A percentile compares a stretch with the other conserved stretches of the same genome.
phyloP scores from a whole-genome alignment of 2,113 vertebrate genomes.

The Pimephales promelas region DNA sequence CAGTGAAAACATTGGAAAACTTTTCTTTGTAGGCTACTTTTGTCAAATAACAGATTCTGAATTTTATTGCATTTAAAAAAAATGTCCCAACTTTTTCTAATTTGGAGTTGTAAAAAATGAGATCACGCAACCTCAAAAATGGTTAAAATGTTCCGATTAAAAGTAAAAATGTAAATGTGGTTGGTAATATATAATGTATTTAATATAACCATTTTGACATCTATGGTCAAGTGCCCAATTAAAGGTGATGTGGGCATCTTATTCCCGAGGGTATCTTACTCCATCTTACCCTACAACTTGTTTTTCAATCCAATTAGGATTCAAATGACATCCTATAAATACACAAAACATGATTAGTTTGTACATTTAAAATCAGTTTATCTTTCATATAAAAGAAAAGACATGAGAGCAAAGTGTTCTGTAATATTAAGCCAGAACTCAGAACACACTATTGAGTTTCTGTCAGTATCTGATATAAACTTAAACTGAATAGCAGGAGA shows the following conservation, averaged over 20 bases:
- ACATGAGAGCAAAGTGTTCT: not conserved
- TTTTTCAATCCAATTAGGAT: not conserved
- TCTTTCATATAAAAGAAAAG: slow-evolving; percentile 2
- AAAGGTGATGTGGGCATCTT: not conserved
- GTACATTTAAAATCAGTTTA: slow-evolving; percentile 1
- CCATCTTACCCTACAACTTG: not conserved
- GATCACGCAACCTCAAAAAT: not conserved
- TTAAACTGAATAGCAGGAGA: slow-evolving; percentile 42
- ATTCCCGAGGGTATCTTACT: not conserved
- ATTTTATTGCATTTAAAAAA: too few relatives aligned
- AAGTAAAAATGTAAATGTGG: not conserved
- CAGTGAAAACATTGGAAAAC: too few relatives aligned
- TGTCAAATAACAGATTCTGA: too few relatives aligned
- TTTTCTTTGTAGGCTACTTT: too few relatives aligned
- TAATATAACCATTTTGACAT: too few relatives aligned
- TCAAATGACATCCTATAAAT: slow-evolving; percentile 3
- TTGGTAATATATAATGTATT: not conserved
- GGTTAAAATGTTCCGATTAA: not conserved
- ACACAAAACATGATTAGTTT: slow-evolving; percentile 27
- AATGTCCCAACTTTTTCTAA: too few relatives aligned
- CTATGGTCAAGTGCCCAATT: not conserved
- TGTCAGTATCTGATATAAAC: slow-evolving; percentile 48
- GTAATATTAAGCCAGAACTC: slow-evolving; percentile 19
- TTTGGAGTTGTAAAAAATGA: too few relatives aligned
- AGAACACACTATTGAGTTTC: slow-evolving; percentile 35